Evolutionary conservation across 2,113 vertebrate genomes (phyloP), one percentile per base, ranked within the genome.

Genomic region (Myocastor coypus): DNA sequence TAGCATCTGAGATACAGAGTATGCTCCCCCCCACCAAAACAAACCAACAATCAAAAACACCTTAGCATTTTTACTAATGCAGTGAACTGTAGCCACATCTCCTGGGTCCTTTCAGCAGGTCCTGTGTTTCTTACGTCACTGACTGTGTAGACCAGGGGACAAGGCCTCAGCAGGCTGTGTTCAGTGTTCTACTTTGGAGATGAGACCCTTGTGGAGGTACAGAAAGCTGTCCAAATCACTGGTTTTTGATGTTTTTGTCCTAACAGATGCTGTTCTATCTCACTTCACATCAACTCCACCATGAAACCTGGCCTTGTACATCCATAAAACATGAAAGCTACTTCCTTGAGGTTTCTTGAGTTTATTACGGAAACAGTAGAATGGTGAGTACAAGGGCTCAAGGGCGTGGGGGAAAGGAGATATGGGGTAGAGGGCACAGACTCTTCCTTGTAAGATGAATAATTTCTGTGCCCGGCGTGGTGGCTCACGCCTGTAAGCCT

Each of bases 281-380:
- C 7, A 34, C n/a, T 83, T 40, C 28, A 16, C 3, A 42, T 69
- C 40, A 88, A 59, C 9, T 93, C 34, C 14, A 57, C 7, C 0
- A 5, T 68, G 71, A 92, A 97, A 82, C 66, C 50, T 28, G 17
- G 46, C 20, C 19, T 78, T n/a, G 85, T 83, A 91, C 64, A 86
- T 57, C 83, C 86, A 88, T 24, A 64, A 92, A 75, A 69, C 30
- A 7, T 85, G 88, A 50, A 92, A 90, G 40, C 11, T 11, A 57
- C 50, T 66, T 11, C 50, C 57, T 66, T 83, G 87, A 80, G 82
- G 93, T 90, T 77, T 55, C n/a, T 52, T 80, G 63, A 96, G 46
- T 84, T 85, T 52, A 68, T 19, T 46, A 17, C 14, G 59, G 19
- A 86, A 37, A 52, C 40, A 86, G 24, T 64, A 59, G 11, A 66